These are phyloP conservation scores for Alouatta palliata DNA, from an alignment of 2,113 vertebrate species.

Conservation along the genomic window DNA sequence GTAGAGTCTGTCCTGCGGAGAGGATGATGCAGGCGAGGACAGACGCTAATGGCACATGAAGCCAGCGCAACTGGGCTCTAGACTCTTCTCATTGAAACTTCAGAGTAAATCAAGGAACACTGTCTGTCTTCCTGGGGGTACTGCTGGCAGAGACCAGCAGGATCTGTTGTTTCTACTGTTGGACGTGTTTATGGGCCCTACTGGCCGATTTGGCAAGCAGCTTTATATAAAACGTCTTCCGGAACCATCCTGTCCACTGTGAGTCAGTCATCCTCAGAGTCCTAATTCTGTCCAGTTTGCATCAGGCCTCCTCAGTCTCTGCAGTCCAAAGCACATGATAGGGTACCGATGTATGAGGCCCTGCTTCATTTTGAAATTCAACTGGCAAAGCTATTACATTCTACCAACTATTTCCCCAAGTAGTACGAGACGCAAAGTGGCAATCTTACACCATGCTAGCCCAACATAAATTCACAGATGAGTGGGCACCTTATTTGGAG, in stretches of 20 bases:
- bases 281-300: not conserved
- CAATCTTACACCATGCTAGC: not conserved
- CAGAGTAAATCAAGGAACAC: not conserved
- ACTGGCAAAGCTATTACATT: not conserved
- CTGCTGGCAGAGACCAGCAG: not conserved
- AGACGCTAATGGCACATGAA: not conserved
- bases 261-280: not conserved
- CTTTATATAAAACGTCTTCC: not conserved
- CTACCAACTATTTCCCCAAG: not conserved
- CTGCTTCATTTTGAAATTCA: slow-evolving; percentile 24
- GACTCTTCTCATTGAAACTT: not conserved
- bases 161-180: not conserved
- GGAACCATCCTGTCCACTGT: not conserved
- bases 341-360: not conserved
- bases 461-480: not conserved
- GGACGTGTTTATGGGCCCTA: not conserved
- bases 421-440: not conserved
- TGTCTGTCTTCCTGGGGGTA: not conserved
- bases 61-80: not conserved
- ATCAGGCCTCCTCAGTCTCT: not conserved
- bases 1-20: not conserved
- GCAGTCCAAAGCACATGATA: not conserved
- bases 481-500: not conserved
- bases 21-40: not conserved
- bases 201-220: not conserved